Percentiles rank a stretch among this genome's conserved stretches.
These are phyloP conservation scores for Sternarchorhynchus goeldii DNA, from an alignment of 2,797 vertebrate genomes.

Conservation along the genomic window DNA sequence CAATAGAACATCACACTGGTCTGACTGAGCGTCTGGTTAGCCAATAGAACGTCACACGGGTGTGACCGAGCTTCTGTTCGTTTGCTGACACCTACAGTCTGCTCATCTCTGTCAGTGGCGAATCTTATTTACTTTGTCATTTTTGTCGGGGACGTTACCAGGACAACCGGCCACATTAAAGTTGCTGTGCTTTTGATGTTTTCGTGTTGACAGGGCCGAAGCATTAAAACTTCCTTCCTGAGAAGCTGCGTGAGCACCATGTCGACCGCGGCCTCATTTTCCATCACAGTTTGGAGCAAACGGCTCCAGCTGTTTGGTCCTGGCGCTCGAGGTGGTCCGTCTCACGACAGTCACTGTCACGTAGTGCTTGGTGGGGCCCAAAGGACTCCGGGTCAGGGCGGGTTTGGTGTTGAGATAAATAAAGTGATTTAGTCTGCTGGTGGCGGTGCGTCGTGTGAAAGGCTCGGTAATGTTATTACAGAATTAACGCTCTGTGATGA, in stretches of 20 bases:
- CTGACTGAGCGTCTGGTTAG: constrained; percentile 48
- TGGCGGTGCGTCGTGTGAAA: constrained; percentile 74
- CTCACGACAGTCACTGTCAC: neutral
- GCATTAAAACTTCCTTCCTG: no score
- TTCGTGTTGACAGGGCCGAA: no score
- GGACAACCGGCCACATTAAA: neutral
- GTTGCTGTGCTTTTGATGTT: no score
- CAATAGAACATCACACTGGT: constrained; percentile 46
- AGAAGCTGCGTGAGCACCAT: no score
- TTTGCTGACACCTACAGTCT: constrained; percentile 43
- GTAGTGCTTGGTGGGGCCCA: constrained; percentile 37
- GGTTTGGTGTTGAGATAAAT: constrained; percentile 46
- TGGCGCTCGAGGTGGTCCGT: neutral
- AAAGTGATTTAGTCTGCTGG: constrained; percentile 45
- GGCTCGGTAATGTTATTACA: constrained; percentile 96
- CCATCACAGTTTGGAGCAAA: no score
- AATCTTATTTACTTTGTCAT: constrained; percentile 27
- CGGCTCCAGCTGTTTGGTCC: no score
- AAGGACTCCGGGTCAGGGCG: constrained; percentile 52
- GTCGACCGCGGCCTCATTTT: no score
- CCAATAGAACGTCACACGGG: constrained; percentile 46
- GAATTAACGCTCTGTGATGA: constrained; percentile 98
- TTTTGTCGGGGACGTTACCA: neutral
- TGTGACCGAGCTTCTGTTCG: constrained; percentile 42
- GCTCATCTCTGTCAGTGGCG: constrained; percentile 17